Evolutionary conservation across 2,113 vertebrate genomes (phyloP).

Genomic region (Ceuthmochares aereus): DNA sequence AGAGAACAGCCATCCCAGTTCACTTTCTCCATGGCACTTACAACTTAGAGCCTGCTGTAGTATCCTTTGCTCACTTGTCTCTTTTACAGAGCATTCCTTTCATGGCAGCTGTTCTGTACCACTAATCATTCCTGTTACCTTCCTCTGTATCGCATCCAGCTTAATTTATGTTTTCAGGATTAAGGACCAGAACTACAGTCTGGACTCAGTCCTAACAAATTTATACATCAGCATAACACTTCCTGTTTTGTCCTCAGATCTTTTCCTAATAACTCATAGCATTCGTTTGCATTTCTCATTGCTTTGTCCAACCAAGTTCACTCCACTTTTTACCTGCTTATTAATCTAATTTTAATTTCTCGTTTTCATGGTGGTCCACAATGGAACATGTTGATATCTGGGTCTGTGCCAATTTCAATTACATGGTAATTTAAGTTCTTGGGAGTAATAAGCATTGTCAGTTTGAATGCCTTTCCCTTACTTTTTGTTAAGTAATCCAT

Average conservation of each 20-base stretch:
- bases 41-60: neutral
- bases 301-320: neutral
- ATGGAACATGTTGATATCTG: neutral
- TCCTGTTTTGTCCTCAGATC: neutral
- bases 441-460: neutral
- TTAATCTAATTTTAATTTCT: neutral
- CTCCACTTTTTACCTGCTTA: neutral
- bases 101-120: neutral
- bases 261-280: neutral
- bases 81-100: neutral
- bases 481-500: neutral
- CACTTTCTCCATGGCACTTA: neutral
- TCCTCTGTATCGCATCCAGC: neutral
- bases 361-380: neutral
- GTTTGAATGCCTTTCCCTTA: neutral
- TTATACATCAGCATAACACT: neutral
- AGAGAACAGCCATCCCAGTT: neutral
- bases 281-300: neutral
- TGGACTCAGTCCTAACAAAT: neutral
- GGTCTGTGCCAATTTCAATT: neutral
- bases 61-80: neutral
- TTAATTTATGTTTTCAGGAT: neutral
- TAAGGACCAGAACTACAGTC: neutral
- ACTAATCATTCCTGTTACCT: neutral
- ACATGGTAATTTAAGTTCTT: neutral